These are phyloP conservation scores for Zeuzera pyrina DNA, from an alignment of 2,888 invertebrate species.

Conservation along the genomic window DNA sequence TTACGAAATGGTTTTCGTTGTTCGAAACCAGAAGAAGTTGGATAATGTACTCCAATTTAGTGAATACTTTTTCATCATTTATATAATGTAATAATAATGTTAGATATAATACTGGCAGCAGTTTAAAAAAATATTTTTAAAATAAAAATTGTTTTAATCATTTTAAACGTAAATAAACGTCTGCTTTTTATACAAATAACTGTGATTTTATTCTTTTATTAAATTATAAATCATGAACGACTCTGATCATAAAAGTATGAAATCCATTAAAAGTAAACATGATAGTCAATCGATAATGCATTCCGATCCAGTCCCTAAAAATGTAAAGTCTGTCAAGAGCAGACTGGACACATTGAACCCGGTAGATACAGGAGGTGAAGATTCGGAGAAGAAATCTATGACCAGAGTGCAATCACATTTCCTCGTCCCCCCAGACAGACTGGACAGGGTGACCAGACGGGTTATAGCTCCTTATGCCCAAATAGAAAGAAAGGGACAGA, in stretches of 20 bases:
- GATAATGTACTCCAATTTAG: too few species aligned
- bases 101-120: too few species aligned
- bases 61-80: too few species aligned
- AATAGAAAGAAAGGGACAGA: slow-evolving; percentile 52
- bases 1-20: too few species aligned
- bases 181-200: neutral
- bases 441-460: slow-evolving; percentile 69
- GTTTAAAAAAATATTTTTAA: neutral
- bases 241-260: too few species aligned
- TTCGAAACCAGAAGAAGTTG: too few species aligned
- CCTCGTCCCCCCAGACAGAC: slow-evolving; percentile 50
- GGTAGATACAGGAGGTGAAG: slow-evolving; percentile 7
- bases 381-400: slow-evolving; percentile 10
- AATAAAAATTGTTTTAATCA: neutral
- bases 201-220: too few species aligned
- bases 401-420: slow-evolving; percentile 51
- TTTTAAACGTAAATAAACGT: neutral
- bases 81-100: too few species aligned
- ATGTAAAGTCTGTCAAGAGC: slow-evolving; percentile 36
- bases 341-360: slow-evolving; percentile 28
- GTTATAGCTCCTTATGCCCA: slow-evolving; percentile 74
- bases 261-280: too few species aligned
- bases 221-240: too few species aligned
- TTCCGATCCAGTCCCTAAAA: slow-evolving; percentile 25
- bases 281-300: too few species aligned